These are phyloP conservation scores for Pogonognathellus flavescens DNA, from an alignment of 1,140 invertebrate species.

Conservation along the genomic window DNA sequence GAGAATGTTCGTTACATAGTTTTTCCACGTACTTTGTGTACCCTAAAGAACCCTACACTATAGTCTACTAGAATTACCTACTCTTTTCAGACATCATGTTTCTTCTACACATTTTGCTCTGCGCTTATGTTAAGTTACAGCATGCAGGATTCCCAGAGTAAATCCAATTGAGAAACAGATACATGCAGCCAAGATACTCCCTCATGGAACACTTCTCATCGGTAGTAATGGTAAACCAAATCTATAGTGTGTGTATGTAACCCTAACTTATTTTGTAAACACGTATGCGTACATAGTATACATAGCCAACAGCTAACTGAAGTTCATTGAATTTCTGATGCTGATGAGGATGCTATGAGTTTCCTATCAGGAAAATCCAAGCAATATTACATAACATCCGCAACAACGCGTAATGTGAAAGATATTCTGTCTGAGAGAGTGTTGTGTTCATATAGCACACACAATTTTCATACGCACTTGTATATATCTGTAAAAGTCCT, in stretches of 20 bases:
- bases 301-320: too few species aligned
- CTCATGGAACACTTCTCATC: not conserved
- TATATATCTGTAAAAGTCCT: not conserved
- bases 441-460: too few species aligned
- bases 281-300: too few species aligned
- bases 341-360: too few species aligned
- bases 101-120: not conserved
- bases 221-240: too few species aligned
- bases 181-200: not conserved
- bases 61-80: not conserved
- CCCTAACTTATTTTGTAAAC: too few species aligned
- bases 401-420: too few species aligned
- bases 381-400: too few species aligned
- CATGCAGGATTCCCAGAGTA: constrained; percentile 13
- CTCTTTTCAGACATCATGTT: not conserved
- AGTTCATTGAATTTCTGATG: too few species aligned
- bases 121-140: not conserved
- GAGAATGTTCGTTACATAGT: not conserved
- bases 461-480: not conserved
- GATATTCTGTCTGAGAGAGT: too few species aligned
- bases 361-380: too few species aligned
- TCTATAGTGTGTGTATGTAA: too few species aligned
- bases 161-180: constrained; percentile 29
- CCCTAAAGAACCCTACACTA: not conserved
- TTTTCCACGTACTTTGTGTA: not conserved